These are phyloP conservation scores for Andrena minutula DNA, from an alignment of 2,888 invertebrate species.

Conservation along the genomic window DNA sequence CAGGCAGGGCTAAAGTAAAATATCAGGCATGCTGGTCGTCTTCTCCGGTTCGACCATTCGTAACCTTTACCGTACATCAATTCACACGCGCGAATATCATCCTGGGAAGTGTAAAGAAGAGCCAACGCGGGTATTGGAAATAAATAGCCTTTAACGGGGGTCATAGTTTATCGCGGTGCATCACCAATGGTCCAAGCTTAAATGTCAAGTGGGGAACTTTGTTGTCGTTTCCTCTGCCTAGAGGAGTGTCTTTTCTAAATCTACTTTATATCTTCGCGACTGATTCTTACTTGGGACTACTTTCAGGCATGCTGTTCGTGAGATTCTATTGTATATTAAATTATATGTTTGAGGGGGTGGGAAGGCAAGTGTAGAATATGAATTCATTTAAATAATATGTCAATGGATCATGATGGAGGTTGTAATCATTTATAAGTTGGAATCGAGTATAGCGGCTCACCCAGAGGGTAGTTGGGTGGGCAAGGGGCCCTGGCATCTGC, in stretches of 20 bases:
- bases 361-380: no score
- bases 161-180: not conserved
- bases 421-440: no score
- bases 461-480: no score
- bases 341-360: no score
- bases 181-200: conserved; percentile 22
- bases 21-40: conserved; percentile 34
- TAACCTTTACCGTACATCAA: conserved; percentile 52
- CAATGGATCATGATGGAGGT: no score
- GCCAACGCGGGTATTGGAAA: conserved; percentile 26
- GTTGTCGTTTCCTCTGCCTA: not conserved
- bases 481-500: no score
- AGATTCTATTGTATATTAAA: no score
- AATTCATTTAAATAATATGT: no score
- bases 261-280: conserved; percentile 6
- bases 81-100: conserved; percentile 41
- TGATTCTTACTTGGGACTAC: not conserved
- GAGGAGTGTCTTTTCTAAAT: conserved; percentile 11
- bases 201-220: conserved; percentile 15
- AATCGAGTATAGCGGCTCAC: no score
- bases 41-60: conserved; percentile 31
- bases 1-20: conserved; percentile 37
- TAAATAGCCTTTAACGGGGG: conserved; percentile 47
- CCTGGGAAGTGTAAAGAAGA: conserved; percentile 20
- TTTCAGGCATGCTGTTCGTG: not conserved